Evolutionary conservation across 2,797 vertebrate species (phyloP), one percentile per base, ranked within the genome.

Genomic region (Odontamblyopus lacepedii): DNA sequence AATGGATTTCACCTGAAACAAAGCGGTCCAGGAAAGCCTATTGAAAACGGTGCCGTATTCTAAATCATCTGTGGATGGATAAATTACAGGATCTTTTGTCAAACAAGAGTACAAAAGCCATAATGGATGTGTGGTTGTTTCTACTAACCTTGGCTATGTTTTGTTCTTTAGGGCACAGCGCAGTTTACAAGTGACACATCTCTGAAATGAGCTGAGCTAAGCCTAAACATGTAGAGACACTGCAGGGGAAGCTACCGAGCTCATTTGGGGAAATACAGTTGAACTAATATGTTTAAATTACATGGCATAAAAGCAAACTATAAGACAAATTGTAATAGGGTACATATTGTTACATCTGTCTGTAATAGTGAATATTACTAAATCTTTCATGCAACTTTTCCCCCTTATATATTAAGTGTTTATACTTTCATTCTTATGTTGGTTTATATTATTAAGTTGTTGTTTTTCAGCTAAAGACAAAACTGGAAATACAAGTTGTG

Each of bases 131-230:
- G 67, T 74, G 80, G 74, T 77, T 73, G 69, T 79, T 79, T 84
- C 32, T 5, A 51, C 29, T 65, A 72, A 57, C 35, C 53, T 57
- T 60, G 63, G 61, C 74, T 64, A 56, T 0, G 32, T 71, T 78
- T 75, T 70, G 77, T 73, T 79, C 67, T 67, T 64, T 0, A 0
- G 69, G 70, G 44, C 62, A 60, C 29, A 73, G 74, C 32, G 15
- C 57, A 57, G 30, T 67, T 78, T 44, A 70, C 71, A 75, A 74
- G 77, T 76, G 84, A 81, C 75, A 78, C 71, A 71, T 82, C 69
- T 73, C 55, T 60, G 35, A 23, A 82, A 87, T 59, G 0, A 74
- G 80, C 81, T 87, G 79, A 88, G 65, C 73, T 80, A 63, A 85
- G 82, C 83, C 73, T 41, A 74, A 78, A 75, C 83, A 72, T 83